Evolutionary conservation across 1,140 invertebrate genomes (phyloP).

Genomic region (Anoplolepis gracilipes): DNA sequence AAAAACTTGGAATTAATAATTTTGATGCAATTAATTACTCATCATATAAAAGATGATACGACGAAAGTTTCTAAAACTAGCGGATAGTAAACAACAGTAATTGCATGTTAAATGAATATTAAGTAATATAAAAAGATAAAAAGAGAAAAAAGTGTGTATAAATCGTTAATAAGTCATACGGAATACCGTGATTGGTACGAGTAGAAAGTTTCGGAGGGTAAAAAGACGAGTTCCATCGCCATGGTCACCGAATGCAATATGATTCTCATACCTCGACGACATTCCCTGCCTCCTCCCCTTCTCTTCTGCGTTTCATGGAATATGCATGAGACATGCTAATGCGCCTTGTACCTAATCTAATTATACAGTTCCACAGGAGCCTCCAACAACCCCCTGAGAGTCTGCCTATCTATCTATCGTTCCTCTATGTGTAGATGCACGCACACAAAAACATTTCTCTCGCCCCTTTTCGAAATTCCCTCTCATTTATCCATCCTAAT

Average conservation of each 20-base stretch:
- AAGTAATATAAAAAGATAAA: no score
- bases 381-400: constrained; percentile 50
- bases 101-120: background rate
- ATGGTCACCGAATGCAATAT: constrained; percentile 69
- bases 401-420: constrained; percentile 65
- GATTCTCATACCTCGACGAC: constrained; percentile 70
- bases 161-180: no score
- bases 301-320: constrained; percentile 76
- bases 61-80: background rate
- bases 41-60: background rate
- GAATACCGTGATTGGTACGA: background rate
- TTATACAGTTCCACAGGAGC: constrained; percentile 82
- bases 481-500: background rate
- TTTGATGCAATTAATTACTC: no score
- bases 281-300: constrained; percentile 23
- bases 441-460: background rate
- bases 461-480: background rate
- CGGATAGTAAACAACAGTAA: background rate
- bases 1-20: background rate
- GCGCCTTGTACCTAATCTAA: constrained; percentile 82
- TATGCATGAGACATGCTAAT: constrained; percentile 83
- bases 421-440: constrained; percentile 55
- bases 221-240: constrained; percentile 46
- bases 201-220: background rate
- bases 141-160: background rate